A percentile compares a stretch with the other conserved stretches of the same genome.
Evolutionary conservation across 2,113 vertebrate genomes (phyloP).

Genomic region (Ranitomeya imitator): DNA sequence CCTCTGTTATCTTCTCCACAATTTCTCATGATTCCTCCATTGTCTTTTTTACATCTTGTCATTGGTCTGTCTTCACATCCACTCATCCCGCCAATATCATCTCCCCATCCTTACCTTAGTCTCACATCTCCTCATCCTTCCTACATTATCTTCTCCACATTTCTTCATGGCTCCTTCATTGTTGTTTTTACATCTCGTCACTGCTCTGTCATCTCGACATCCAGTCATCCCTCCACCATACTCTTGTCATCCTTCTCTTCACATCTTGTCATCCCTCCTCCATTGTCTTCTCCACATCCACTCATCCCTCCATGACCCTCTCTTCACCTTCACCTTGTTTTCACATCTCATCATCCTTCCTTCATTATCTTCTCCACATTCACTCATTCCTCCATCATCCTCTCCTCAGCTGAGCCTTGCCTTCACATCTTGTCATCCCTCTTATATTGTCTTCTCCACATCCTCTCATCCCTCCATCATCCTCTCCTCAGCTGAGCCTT

Average conservation of each 20-base stretch:
- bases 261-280: background rate
- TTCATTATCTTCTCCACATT: background rate
- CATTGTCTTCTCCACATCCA: background rate
- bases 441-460: background rate
- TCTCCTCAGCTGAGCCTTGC: too few species aligned
- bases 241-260: background rate
- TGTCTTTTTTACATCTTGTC: background rate
- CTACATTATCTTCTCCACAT: background rate
- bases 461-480: background rate
- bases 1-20: background rate
- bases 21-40: background rate
- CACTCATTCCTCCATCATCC: background rate
- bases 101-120: background rate
- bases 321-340: background rate
- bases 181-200: background rate
- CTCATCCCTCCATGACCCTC: background rate
- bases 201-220: background rate
- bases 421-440: background rate
- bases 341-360: too few species aligned
- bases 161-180: background rate
- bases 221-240: too few species aligned
- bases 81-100: background rate
- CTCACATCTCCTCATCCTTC: too few species aligned
- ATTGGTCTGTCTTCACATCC: background rate
- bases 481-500: background rate